Conservation (phyloP, 2,113 vertebrate species). For the Ardeotis arabs region DNA sequence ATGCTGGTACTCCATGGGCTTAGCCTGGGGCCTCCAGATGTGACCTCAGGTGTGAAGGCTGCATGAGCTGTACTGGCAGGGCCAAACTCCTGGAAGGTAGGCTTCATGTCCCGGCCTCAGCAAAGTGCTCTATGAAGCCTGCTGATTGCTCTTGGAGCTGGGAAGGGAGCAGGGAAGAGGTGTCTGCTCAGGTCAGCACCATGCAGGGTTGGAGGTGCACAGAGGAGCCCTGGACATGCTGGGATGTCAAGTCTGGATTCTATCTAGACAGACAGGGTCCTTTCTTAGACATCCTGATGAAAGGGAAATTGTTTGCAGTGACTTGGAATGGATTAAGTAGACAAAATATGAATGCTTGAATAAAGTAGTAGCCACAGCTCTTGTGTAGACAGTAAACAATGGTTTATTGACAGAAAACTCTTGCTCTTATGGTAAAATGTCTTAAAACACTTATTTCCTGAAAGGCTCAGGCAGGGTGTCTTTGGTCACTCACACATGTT, state of each 20-base stretch:
- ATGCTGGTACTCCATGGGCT: neutral
- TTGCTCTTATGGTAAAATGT: constrained; percentile 36
- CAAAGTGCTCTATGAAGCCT: neutral
- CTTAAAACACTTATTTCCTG: constrained; percentile 57
- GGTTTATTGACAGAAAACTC: constrained; percentile 56
- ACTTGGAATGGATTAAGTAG: constrained; percentile 28
- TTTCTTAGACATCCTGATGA: neutral
- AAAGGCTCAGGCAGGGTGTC: constrained; percentile 48
- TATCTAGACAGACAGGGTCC: neutral
- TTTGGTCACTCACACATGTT: constrained; percentile 51
- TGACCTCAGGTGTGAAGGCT: neutral
- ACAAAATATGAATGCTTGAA: constrained; percentile 55
- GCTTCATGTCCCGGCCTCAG: neutral
- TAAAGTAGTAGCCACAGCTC: constrained; percentile 40
- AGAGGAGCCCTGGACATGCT: neutral
- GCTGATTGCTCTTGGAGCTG: neutral
- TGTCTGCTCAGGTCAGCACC: neutral
- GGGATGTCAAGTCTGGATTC: neutral
- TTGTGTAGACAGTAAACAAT: constrained; percentile 50
- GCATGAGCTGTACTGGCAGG: neutral
- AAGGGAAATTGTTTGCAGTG: neutral
- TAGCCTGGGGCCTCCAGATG: neutral
- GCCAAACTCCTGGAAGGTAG: neutral
- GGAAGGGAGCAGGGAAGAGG: neutral
- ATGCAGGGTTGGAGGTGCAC: neutral